These are phyloP conservation scores for Tetrapedia diversipes DNA, from an alignment of 2,888 invertebrate genomes.

Conservation along the genomic window DNA sequence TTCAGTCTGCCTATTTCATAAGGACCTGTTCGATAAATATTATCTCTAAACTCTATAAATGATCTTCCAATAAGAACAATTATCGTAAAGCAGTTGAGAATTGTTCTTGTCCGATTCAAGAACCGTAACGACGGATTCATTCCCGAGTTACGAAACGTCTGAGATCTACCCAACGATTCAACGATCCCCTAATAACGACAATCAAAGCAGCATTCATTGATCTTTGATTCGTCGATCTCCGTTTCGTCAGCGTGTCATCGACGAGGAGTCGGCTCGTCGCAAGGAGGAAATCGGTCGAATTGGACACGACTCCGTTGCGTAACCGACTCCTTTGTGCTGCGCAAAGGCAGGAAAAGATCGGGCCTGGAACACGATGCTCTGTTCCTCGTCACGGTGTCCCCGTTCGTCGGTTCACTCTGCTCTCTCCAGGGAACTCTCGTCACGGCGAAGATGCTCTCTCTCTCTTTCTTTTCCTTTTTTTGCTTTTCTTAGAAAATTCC, in stretches of 20 bases:
- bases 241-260: slow-evolving; percentile 29
- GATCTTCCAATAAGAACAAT: too few relatives aligned
- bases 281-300: slow-evolving; percentile 30
- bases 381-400: slow-evolving; percentile 38
- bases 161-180: background rate
- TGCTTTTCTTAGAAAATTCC: too few relatives aligned
- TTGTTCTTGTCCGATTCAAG: background rate
- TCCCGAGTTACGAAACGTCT: slow-evolving; percentile 5
- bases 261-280: slow-evolving; percentile 16
- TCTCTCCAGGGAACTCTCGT: slow-evolving; percentile 20
- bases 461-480: background rate
- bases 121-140: background rate
- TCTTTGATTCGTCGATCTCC: slow-evolving; percentile 2
- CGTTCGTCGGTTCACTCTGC: slow-evolving; percentile 41
- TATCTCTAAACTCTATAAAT: too few relatives aligned
- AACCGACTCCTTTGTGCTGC: slow-evolving; percentile 14
- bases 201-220: too few relatives aligned
- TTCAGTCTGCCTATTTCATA: too few relatives aligned
- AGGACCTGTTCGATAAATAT: too few relatives aligned
- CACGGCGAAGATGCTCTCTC: background rate
- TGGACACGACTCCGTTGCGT: slow-evolving; percentile 20
- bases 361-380: slow-evolving; percentile 15
- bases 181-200: background rate
- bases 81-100: too few relatives aligned
- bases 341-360: background rate